These are phyloP conservation scores for Dynastes grantii DNA, from an alignment of 2,888 invertebrate species.

Conservation along the genomic window DNA sequence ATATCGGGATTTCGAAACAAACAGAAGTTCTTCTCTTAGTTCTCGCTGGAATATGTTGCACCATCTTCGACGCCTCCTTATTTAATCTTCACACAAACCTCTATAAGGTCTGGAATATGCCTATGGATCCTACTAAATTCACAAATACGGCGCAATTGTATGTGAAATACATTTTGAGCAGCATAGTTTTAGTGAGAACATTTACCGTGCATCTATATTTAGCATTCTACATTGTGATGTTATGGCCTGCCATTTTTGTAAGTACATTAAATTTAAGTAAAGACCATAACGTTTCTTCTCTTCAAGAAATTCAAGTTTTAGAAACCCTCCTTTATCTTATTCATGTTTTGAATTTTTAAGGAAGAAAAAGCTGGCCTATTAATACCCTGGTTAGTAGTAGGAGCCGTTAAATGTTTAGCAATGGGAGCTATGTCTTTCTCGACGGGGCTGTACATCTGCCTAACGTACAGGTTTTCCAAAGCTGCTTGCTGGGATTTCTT, in stretches of 20 bases:
- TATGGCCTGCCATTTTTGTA: conserved; percentile 75
- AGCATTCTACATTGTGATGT: conserved; percentile 73
- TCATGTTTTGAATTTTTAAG: conserved; percentile 60
- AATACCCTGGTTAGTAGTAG: conserved; percentile 73
- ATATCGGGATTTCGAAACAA: conserved; percentile 71
- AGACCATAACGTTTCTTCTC: no score
- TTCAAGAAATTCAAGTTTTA: no score
- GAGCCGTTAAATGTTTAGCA: conserved; percentile 71
- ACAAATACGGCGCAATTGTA: conserved; percentile 70
- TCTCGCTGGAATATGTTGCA: conserved; percentile 71
- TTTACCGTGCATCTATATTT: conserved; percentile 75
- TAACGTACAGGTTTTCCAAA: conserved; percentile 70
- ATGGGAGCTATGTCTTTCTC: conserved; percentile 71
- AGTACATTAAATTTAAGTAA: conserved; percentile 54
- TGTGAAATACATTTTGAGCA: conserved; percentile 72
- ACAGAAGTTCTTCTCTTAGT: conserved; percentile 73
- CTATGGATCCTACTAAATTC: conserved; percentile 70
- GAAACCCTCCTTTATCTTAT: no score
- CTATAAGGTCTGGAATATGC: conserved; percentile 74
- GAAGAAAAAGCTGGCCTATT: conserved; percentile 73
- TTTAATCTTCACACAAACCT: conserved; percentile 74
- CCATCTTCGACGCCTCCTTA: conserved; percentile 74
- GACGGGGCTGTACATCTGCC: conserved; percentile 71
- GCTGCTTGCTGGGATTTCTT: conserved; percentile 72
- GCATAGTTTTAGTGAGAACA: conserved; percentile 73